phyloP scores from a whole-genome alignment of 2,888 invertebrate species.

The Drosophila neutralis region DNA sequence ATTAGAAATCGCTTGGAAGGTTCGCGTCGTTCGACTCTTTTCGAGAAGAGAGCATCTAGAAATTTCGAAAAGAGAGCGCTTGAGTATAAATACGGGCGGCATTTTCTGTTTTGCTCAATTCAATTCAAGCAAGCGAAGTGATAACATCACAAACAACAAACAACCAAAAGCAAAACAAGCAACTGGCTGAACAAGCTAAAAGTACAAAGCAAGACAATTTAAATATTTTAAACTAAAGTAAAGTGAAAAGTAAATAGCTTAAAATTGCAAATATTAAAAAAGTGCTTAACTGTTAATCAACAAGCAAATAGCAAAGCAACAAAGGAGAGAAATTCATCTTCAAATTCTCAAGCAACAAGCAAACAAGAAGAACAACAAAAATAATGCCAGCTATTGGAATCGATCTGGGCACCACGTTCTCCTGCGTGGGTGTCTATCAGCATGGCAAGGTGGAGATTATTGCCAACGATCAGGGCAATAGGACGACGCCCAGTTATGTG shows the following conservation, averaged over 20 bases:
- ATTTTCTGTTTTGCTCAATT: constrained; percentile 52
- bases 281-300: background rate
- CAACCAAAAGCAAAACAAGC: constrained; percentile 34
- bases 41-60: constrained; percentile 56
- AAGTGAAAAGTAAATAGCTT: constrained; percentile 7
- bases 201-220: constrained; percentile 5
- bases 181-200: constrained; percentile 57
- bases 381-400: constrained; percentile 87
- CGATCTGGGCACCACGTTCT: constrained; percentile 86
- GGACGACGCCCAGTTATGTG: constrained; percentile 85
- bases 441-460: constrained; percentile 93
- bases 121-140: constrained; percentile 63
- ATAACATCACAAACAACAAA: constrained; percentile 40
- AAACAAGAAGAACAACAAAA: constrained; percentile 9
- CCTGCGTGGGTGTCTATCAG: constrained; percentile 93
- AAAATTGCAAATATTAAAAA: background rate
- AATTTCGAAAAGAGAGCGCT: constrained; percentile 49
- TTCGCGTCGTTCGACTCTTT: constrained; percentile 20
- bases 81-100: constrained; percentile 61
- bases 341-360: background rate
- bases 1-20: constrained; percentile 4
- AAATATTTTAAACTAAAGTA: constrained; percentile 3
- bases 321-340: background rate
- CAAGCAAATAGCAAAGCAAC: background rate
- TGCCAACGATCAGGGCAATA: constrained; percentile 91